Evolutionary conservation across 30 jellyfish, hydroid and myxozoan genomes (phyloP), one percentile per base, ranked within the genome.

Genomic region (Pseudorhiza aurosa): DNA sequence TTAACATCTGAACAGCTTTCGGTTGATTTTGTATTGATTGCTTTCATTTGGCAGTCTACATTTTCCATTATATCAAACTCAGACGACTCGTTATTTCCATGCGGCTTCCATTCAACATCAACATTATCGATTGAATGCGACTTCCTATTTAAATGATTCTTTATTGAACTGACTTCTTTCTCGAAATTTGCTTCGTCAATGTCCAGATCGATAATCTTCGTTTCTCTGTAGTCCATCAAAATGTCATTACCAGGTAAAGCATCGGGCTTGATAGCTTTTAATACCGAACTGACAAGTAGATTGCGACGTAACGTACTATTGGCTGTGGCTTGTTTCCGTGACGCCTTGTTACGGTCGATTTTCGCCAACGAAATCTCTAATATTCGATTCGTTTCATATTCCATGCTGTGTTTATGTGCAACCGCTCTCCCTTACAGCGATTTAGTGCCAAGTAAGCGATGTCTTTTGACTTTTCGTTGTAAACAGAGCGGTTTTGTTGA

Each of bases 41-140:
- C 55, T 18, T 18, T 22, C 74, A 72, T n/a, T 31, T 22, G 75
- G 7, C 73, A 21, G 51, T 49, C 64, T 19, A 37, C 32, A 57
- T 72, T 51, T 19, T 33, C 64, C 22, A 8, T 72, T 29, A 30
- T 30, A 27, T 72, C 75, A 11, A 56, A 72, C 51, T 72, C 85
- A 71, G 72, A 28, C 47, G 51, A n/a, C 72, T 71, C 86, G 75
- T 45, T 57, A 46, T 62, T 64, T 29, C 77, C 91, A 80, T 84
- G 91, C 91, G 91, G 91, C 65, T 80, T 80, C 91, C 91, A 80
- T 80, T 80, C 91, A 80, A 42, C 83, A 35, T 33, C 84, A 14
- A 47, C 62, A 24, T 55, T 62, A 45, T 80, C 62, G 70, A 8
- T 36, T 58, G 58, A 43, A 17, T 57, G 15, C 17, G 50, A 18